Evolutionary conservation across 2,113 vertebrate genomes (phyloP).

Genomic region (Promerops cafer): DNA sequence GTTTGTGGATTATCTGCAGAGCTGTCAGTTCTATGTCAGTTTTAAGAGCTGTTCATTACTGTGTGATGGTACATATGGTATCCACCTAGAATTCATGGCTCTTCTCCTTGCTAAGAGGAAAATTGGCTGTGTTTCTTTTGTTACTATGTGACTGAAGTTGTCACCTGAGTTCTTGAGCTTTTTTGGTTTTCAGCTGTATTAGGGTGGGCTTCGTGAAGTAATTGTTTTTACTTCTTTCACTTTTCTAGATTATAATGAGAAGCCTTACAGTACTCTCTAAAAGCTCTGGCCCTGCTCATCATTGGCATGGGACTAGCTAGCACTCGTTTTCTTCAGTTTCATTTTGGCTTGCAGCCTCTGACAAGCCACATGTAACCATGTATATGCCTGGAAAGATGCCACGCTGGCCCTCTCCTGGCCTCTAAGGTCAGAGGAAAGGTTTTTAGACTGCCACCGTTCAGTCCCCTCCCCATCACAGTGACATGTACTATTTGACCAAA

Average conservation of each 20-base stretch:
- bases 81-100: not conserved
- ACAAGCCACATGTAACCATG: not conserved
- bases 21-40: not conserved
- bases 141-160: not conserved
- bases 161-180: not conserved
- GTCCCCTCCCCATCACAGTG: not conserved
- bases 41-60: not conserved
- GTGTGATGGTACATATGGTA: not conserved
- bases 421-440: not conserved
- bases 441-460: not conserved
- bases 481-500: not conserved
- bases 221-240: not conserved
- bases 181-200: not conserved
- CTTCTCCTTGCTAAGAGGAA: not conserved
- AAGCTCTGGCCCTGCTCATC: not conserved
- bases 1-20: not conserved
- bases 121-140: not conserved
- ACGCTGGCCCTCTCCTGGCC: not conserved
- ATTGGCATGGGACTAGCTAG: not conserved
- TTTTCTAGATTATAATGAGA: not conserved
- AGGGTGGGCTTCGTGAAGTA: not conserved
- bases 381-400: not conserved
- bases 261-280: not conserved
- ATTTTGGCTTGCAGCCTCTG: not conserved
- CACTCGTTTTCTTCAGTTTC: not conserved